A percentile compares a stretch with the other conserved stretches of the same genome.
phyloP scores from a whole-genome alignment of 2,888 invertebrate species.

The Metacarcinus magister region DNA sequence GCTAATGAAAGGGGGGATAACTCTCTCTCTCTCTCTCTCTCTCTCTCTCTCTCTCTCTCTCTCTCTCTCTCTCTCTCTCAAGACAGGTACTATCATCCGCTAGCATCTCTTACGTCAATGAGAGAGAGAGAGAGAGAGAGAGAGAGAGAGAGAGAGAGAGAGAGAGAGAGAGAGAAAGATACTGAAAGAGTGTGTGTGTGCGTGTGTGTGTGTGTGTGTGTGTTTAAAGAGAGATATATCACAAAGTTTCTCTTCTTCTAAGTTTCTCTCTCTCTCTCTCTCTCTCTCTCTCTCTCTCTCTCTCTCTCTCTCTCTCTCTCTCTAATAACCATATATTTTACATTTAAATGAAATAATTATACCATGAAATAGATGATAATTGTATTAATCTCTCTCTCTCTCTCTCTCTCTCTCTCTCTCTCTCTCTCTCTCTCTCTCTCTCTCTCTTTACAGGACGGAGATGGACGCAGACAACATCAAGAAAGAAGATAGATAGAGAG shows the following conservation, averaged over 20 bases:
- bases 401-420: constrained; percentile 7
- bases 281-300: constrained; percentile 26
- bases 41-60: constrained; percentile 14
- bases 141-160: too few relatives aligned
- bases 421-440: constrained; percentile 16
- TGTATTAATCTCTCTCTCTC: neutral
- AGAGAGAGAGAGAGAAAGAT: neutral
- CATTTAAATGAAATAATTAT: neutral
- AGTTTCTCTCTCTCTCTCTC: neutral
- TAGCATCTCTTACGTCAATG: too few relatives aligned
- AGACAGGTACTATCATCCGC: neutral
- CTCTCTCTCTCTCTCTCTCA: constrained; percentile 1
- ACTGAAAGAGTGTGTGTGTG: neutral
- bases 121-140: too few relatives aligned
- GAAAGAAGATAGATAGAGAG: neutral
- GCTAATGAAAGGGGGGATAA: neutral
- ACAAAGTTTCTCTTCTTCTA: neutral
- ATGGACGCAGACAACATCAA: neutral
- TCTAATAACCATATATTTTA: too few relatives aligned
- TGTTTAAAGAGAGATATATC: neutral
- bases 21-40: constrained; percentile 21
- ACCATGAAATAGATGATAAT: neutral
- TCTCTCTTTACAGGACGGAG: neutral
- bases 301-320: constrained; percentile 26
- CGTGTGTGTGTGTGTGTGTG: neutral